Evolutionary conservation across 1,140 invertebrate species (phyloP), one percentile per base, ranked within the genome.

Genomic region (Geopemphigus sp.): DNA sequence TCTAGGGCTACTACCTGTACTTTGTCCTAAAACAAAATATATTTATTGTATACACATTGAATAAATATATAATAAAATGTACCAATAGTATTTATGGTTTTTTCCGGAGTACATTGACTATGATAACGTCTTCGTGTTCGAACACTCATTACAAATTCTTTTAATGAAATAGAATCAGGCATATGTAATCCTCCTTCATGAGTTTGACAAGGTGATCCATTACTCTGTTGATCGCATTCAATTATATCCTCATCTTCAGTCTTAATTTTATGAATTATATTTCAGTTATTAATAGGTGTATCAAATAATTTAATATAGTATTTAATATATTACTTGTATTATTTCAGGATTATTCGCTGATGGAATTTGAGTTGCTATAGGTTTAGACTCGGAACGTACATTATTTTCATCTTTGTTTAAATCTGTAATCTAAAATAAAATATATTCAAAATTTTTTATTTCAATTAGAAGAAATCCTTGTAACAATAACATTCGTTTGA

Each of bases 71-170:
- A 14, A 19, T 26, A 47, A 15, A 66, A 45, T 66, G 47, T 81
- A 81, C 80, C 80, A 26, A 29, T 32, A 68, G 24, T 29, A 68
- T 15, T 24, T n/a, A 72, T 50, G n/a, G 74, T 78, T 19, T 78
- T 78, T 11, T 85, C 84, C 39, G 84, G 70, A 61, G 86, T 85
- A 83, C 88, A 88, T 72, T 92, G 88, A 85, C 90, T 92, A 84
- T 90, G 88, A 83, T 87, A 86, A 19, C 91, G 86, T n/a, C 91
- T 85, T 22, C 89, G 83, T 81, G 84, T 80, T 81, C 88, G 88
- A 22, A 92, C 88, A 64, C 88, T 87, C 81, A 88, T 88, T 61
- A 89, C 89, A 82, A 93, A 89, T 83, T 90, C 87, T 72, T 87
- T 85, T 83, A 92, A 87, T 63, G 88, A 88, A 80, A 84, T 84